phyloP scores from a whole-genome alignment of 2,797 vertebrate genomes.

The Channallabes apus region DNA sequence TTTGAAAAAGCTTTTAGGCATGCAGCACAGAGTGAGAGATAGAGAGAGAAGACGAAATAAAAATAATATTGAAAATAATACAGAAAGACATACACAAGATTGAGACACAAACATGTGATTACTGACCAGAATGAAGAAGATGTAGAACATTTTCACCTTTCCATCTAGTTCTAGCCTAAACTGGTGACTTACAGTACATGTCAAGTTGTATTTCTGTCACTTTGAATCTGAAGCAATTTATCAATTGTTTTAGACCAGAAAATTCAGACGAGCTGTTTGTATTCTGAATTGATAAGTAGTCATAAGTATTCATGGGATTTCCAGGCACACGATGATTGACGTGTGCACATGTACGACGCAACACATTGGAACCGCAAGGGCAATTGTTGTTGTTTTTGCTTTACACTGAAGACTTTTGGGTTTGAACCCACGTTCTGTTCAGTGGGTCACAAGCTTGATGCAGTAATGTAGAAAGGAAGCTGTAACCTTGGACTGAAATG shows the following conservation, averaged over 20 bases:
- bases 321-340: not conserved
- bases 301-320: not conserved
- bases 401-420: not conserved
- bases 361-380: not conserved
- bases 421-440: not conserved
- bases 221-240: not conserved
- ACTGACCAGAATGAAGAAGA: not conserved
- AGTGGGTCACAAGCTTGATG: no score
- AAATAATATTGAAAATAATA: not conserved
- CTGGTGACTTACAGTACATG: constrained; percentile 68
- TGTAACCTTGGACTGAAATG: no score
- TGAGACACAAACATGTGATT: not conserved
- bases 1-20: constrained; percentile 54
- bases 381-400: not conserved
- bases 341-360: not conserved
- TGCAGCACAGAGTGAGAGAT: constrained; percentile 26
- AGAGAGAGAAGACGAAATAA: not conserved
- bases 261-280: not conserved
- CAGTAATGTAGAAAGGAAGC: no score
- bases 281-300: no score
- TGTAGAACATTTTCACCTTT: constrained; percentile 53
- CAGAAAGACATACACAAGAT: constrained; percentile 1
- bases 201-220: constrained; percentile 67
- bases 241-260: not conserved
- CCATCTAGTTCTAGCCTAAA: constrained; percentile 67